Percentiles rank a stretch among this genome's conserved stretches.
Evolutionary conservation across 2,888 invertebrate genomes (phyloP).

Genomic region (Chalcosyrphus nemorum): DNA sequence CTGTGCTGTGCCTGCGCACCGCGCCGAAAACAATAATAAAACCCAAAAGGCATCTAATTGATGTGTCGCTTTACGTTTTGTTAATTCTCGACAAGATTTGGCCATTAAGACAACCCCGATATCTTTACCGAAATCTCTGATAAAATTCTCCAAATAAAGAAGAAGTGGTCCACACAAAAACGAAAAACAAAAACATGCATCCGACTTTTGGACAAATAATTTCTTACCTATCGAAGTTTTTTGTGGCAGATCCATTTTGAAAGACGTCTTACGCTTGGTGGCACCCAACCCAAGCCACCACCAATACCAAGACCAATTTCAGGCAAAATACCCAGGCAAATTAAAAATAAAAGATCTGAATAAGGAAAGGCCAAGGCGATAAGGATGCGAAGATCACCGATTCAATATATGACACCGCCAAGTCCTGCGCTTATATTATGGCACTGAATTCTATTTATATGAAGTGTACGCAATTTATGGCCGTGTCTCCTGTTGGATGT

Average conservation of each 20-base stretch:
- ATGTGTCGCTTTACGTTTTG: slow-evolving; percentile 88
- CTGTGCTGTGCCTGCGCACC: slow-evolving; percentile 67
- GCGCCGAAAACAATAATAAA: slow-evolving; percentile 72
- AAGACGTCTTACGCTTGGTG: slow-evolving; percentile 67
- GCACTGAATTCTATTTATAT: slow-evolving; percentile 59
- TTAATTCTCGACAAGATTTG: slow-evolving; percentile 88
- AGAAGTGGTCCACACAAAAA: slow-evolving; percentile 22
- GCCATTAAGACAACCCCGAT: slow-evolving; percentile 86
- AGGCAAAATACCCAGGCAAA: slow-evolving; percentile 45
- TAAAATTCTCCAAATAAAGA: slow-evolving; percentile 64
- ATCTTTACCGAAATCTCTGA: slow-evolving; percentile 75
- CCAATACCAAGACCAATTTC: slow-evolving; percentile 59
- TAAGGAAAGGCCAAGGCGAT: slow-evolving; percentile 49
- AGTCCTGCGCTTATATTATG: slow-evolving; percentile 43
- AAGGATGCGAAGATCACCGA: slow-evolving; percentile 51
- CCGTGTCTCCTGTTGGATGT: slow-evolving; percentile 47
- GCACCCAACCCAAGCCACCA: slow-evolving; percentile 55
- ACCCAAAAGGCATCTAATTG: slow-evolving; percentile 83
- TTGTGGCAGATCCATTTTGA: slow-evolving; percentile 68
- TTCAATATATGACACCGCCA: slow-evolving; percentile 57
- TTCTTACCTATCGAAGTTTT: slow-evolving; percentile 52
- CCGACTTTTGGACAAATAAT: slow-evolving; percentile 64
- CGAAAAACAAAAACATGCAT: slow-evolving; percentile 11
- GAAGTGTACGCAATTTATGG: slow-evolving; percentile 62
- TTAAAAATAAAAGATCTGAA: slow-evolving; percentile 23